Evolutionary conservation across 2,888 invertebrate genomes (phyloP), one percentile per base, ranked within the genome.

Genomic region (Thyatira batis): DNA sequence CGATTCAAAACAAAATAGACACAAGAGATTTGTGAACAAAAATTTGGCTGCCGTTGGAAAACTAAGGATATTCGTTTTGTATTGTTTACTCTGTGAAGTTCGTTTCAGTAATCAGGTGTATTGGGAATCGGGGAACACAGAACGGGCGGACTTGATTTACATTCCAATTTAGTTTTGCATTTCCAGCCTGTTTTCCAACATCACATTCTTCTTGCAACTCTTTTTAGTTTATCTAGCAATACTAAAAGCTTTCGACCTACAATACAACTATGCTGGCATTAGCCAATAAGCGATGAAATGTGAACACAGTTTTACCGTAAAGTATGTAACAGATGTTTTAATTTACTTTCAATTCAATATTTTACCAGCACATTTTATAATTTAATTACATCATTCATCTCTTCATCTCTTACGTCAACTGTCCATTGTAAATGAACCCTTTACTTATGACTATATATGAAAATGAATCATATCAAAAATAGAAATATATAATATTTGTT

Each of bases 61-160:
- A 57, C 57, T 64, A 57, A 61, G 68, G 57, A 63, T 65, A 63
- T 63, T 68, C 58, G 61, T 63, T 65, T 65, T 61, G 65, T 60
- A 63, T 74, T 71, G 71, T 70, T 65, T 63, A 67, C 73, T 69
- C 62, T 54, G 65, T 71, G 59, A 72, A 78, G 73, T 79, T 71
- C 71, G 76, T 76, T 77, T 72, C 63, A 69, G 80, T 84, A 85
- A 87, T 86, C 85, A 86, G 85, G 80, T 85, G 82, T 81, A 82
- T 84, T 73, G 79, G 73, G 72, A 78, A 77, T 78, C 70, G 75
- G 73, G 70, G 65, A 78, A 85, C 85, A 82, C 63, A 68, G 69
- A 84, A 83, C 80, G 78, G 87, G 87, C 81, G 84, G 84, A 70
- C 76, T 82, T 82, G 85, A 87, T 87, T 84, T 87, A 86, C 85